These are phyloP conservation scores for Pomatostomus ruficeps DNA, from an alignment of 2,113 vertebrate species.

Conservation along the genomic window DNA sequence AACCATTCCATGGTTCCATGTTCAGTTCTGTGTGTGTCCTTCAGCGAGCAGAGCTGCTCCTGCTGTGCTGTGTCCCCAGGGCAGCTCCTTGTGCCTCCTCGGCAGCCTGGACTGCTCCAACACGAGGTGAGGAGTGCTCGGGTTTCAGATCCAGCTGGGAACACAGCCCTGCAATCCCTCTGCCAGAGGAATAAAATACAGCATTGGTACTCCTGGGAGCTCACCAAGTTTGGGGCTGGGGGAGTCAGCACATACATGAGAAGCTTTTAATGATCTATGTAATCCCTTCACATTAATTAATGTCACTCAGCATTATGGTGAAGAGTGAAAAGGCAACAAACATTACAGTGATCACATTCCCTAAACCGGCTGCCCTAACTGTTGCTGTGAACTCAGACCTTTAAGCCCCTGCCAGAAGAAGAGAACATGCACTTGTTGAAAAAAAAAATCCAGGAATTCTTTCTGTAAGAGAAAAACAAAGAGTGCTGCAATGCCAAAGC, in stretches of 20 bases:
- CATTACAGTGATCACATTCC: neutral
- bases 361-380: neutral
- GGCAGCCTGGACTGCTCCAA: neutral
- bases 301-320: neutral
- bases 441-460: neutral
- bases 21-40: neutral
- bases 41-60: neutral
- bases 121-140: fast-evolving
- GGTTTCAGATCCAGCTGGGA: neutral
- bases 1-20: neutral
- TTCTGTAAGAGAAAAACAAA: neutral
- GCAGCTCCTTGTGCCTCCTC: no score
- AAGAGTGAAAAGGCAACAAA: neutral
- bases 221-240: neutral
- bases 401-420: neutral
- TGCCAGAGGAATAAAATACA: neutral
- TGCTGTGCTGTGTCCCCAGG: neutral
- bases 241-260: neutral
- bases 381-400: neutral
- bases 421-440: neutral
- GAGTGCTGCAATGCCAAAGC: neutral
- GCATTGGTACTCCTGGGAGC: neutral
- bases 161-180: neutral
- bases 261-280: neutral
- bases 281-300: neutral